Conservation (phyloP, 2,888 invertebrate species). For the Lissocephala sabroskyi region DNA sequence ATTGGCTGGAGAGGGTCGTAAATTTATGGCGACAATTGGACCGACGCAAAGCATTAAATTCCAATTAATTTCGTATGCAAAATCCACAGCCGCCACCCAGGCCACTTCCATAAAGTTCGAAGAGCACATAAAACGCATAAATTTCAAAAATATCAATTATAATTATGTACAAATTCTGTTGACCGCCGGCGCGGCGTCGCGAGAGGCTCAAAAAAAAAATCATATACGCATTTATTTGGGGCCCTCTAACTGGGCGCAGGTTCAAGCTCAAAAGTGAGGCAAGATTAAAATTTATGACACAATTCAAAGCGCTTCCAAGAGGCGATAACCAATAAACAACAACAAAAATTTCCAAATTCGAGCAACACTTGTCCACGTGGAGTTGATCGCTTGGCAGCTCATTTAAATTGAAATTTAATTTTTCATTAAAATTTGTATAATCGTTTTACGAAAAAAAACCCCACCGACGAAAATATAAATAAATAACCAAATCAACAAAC, state of each 20-base stretch:
- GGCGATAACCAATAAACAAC: slow-evolving; percentile 27
- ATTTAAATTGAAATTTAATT: slow-evolving; percentile 51
- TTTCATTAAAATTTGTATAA: slow-evolving; percentile 18
- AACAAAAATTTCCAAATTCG: slow-evolving; percentile 14
- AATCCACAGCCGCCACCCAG: too few species aligned
- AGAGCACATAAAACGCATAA: too few species aligned
- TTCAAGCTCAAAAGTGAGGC: slow-evolving; percentile 44
- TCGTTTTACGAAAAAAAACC: background rate
- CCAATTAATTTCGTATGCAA: too few species aligned
- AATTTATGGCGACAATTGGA: too few species aligned
- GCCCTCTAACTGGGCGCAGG: slow-evolving; percentile 20
- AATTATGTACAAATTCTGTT: too few species aligned
- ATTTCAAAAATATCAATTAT: too few species aligned
- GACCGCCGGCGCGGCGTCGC: too few species aligned
- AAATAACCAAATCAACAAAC: slow-evolving; percentile 9
- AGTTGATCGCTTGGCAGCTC: slow-evolving; percentile 21
- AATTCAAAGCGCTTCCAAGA: slow-evolving; percentile 17
- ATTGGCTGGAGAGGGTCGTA: too few species aligned
- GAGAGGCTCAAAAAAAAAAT: too few species aligned
- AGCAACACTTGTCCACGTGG: slow-evolving; percentile 5
- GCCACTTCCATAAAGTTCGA: too few species aligned
- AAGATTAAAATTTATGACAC: slow-evolving; percentile 45
- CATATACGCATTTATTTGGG: background rate
- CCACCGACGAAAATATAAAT: slow-evolving; percentile 36
- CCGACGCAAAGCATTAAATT: too few species aligned